Base-by-base conservation (phyloP, 2,797 vertebrate genomes). In the Lindbergichthys nudifrons region DNA sequence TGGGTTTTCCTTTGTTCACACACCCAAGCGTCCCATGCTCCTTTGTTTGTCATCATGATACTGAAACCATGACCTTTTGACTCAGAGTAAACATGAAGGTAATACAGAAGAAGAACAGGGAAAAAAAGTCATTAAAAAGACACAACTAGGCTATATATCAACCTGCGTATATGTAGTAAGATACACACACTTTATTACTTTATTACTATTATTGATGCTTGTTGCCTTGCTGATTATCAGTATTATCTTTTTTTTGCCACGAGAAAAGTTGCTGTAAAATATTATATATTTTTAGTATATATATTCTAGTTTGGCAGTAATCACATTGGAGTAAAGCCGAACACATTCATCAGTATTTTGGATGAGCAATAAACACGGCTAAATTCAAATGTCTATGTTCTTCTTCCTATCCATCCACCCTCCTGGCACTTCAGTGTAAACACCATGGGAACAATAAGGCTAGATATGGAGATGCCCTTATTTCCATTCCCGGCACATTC, bases 41-140 rank as follows among this genome's bases (percentile, higher is more conserved):
- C 60, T 23, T 16, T 64, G 32, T 73, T 65, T 57, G 51, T 80
- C 80, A 63, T 51, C 23, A 21, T 15, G 18, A 63, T 1, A 12
- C 48, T 57, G 70, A 85, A 80, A 36, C 32, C 15, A 18, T 48
- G 75, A 88, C 82, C 70, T 81, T 74, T 39, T 79, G 66, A 81
- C 66, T 70, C 52, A 8, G 21, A 32, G 45, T 58, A 65, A 72
- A 72, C 72, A 73, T 54, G 19, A 56, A 79, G 73, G 67, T 50
- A 75, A 75, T 70, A 61, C 79, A 68, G 26, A 66, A 19, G 0
- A 3, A 23, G 32, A 80, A 65, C 46, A 54, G 39, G 48, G 12
- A 21, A 23, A 42, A 19, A 15, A 23, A 60, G 53, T 80, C 50
- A 79, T 83, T 83, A 83, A 67, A 87, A 71, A 57, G 7, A 72